These are phyloP conservation scores for Alligator mississippiensis DNA, from an alignment of 2,113 vertebrate species.

Conservation along the genomic window DNA sequence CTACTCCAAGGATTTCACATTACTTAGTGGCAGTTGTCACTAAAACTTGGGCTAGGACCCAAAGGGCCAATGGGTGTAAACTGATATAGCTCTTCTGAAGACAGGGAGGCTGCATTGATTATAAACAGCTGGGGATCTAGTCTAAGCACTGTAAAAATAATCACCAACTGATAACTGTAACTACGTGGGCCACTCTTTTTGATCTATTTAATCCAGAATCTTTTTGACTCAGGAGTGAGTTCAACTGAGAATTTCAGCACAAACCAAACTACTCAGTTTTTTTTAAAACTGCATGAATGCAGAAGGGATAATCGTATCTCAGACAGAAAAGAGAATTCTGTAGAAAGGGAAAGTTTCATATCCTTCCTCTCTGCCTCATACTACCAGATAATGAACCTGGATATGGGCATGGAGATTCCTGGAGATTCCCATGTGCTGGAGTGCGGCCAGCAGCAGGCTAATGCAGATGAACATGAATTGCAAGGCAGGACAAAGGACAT, in stretches of 20 bases:
- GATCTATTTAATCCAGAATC: neutral
- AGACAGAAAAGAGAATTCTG: neutral
- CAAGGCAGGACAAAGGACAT: neutral
- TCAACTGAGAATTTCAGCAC: neutral
- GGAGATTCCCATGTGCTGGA: neutral
- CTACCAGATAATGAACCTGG: neutral
- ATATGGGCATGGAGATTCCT: neutral
- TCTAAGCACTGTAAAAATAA: neutral
- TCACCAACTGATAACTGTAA: neutral
- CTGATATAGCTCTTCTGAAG: neutral
- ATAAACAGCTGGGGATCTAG: neutral
- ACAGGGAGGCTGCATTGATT: neutral
- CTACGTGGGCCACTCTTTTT: neutral
- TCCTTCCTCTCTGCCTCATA: neutral
- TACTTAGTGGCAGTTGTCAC: neutral
- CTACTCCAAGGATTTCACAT: neutral
- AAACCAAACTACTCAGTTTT: neutral
- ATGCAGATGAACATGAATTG: neutral
- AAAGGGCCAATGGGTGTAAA: neutral
- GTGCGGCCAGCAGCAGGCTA: conserved; percentile 2
- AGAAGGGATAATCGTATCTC: neutral
- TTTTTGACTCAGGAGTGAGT: neutral
- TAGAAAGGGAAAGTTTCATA: neutral
- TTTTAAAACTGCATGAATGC: conserved; percentile 30
- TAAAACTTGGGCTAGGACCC: neutral